Base-by-base conservation (phyloP, 2,113 vertebrate genomes). In the Misgurnus anguillicaudatus region DNA sequence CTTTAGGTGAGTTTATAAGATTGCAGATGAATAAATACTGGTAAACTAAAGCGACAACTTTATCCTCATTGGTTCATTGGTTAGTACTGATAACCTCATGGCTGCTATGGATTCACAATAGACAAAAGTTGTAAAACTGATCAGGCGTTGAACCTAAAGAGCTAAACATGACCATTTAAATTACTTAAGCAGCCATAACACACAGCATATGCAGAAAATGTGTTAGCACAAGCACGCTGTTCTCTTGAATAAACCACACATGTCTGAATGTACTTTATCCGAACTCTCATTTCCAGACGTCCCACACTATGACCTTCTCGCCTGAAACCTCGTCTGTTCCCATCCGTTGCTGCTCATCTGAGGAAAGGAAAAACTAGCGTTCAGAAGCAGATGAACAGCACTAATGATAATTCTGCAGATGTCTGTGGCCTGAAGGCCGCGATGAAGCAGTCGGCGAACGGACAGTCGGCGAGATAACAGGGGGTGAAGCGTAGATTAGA, bases 401-500 rank as follows among this genome's bases (percentile, higher is more conserved):
- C 24, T 9, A 36, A 41, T 10, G 71, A 80, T 80, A 75, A 61
- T 60, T 67, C 24, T 13, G 10, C 13, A 14, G 64, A 13, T n/a
- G 10, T 64, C 47, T 13, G 19, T 67, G 62, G 65, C 64, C 72
- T 19, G 8, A 17, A 6, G 41, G 71, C n/a, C 62, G 21, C 19
- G 78, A 7, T 19, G 51, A 64, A 68, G 67, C 63, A 13, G 24
- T 31, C 24, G n/a, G 64, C 66, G 39, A 68, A 39, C 14, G n/a
- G 63, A 16, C 53, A 58, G 71, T 60, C 38, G 45, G 65, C 1
- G 55, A 75, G 64, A 81, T 81, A 75, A 81, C 41, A 62, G 45
- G n/a, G 53, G 61, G 67, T n/a, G 63, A 75, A 31, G 4, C 36
- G 21, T 31, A 80, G 79, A 80, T 74, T 67, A 80, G 38, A 5